A percentile compares a stretch with the other conserved stretches of the same genome.
Evolutionary conservation across 2,888 invertebrate genomes (phyloP).

Genomic region (Rhagium mordax): DNA sequence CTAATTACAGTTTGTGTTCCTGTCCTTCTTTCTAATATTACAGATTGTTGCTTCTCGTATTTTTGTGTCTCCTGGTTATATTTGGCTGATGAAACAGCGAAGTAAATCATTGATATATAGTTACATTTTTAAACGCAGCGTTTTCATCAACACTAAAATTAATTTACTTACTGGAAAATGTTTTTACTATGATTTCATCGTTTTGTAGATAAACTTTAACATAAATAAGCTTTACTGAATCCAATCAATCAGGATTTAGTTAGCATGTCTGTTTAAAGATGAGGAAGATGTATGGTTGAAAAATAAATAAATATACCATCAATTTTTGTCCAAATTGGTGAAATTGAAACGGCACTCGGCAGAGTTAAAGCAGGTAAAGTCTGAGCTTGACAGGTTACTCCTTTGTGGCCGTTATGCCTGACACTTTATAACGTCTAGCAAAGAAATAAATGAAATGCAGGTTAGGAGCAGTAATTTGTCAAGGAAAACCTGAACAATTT

Average conservation of each 20-base stretch:
- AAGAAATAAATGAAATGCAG: slow-evolving; percentile 36
- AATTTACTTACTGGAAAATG: background rate
- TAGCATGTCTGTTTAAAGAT: slow-evolving; percentile 1
- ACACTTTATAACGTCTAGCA: slow-evolving; percentile 10
- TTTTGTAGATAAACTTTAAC: background rate
- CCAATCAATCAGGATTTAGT: slow-evolving; percentile 18
- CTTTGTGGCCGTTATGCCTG: slow-evolving; percentile 30
- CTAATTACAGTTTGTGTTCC: too few relatives aligned
- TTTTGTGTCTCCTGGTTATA: too few relatives aligned
- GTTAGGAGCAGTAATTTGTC: slow-evolving; percentile 36
- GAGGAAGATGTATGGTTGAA: slow-evolving; percentile 12
- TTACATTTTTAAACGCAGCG: too few relatives aligned
- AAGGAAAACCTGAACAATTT: slow-evolving; percentile 16
- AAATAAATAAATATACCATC: slow-evolving; percentile 17
- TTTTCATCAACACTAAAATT: too few relatives aligned
- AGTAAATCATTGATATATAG: too few relatives aligned
- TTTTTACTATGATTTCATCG: background rate
- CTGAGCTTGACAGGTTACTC: slow-evolving; percentile 26
- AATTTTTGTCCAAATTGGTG: slow-evolving; percentile 26
- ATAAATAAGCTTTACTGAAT: background rate
- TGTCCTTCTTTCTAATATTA: too few relatives aligned
- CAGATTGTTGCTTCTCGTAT: too few relatives aligned
- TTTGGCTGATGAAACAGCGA: too few relatives aligned
- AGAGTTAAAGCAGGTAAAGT: slow-evolving; percentile 14
- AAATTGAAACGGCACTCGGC: background rate